These are phyloP conservation scores for Silurus asotus DNA, from an alignment of 2,113 vertebrate genomes.

Conservation along the genomic window DNA sequence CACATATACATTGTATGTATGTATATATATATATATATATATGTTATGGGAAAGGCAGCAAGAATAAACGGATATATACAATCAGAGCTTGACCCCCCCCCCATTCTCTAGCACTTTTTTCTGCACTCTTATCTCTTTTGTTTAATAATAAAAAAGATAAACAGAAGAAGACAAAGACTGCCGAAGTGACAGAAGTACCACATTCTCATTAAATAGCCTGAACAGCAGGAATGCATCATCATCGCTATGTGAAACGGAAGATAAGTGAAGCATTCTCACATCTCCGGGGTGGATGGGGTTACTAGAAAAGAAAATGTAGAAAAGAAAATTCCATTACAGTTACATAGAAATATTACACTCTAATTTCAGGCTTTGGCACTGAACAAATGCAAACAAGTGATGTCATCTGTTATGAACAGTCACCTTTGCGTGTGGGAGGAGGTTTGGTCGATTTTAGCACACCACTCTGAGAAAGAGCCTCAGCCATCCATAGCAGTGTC, in stretches of 20 bases:
- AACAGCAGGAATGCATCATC: not conserved
- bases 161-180: not conserved
- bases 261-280: not conserved
- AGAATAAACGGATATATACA: not conserved
- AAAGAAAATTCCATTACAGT: not conserved
- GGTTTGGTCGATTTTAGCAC: slow-evolving; percentile 64
- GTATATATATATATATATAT: not conserved
- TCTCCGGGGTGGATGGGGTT: slow-evolving; percentile 3
- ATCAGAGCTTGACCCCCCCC: too few relatives aligned
- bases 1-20: not conserved
- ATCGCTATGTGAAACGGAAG: not conserved
- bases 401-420: not conserved
- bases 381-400: not conserved
- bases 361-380: not conserved
- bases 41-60: not conserved
- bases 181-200: not conserved
- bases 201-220: not conserved
- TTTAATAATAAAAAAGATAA: not conserved
- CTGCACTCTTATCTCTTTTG: not conserved
- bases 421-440: slow-evolving; percentile 70
- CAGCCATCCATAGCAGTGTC: slow-evolving; percentile 81
- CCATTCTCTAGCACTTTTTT: not conserved
- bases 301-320: not conserved
- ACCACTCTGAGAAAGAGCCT: slow-evolving; percentile 73
- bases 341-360: not conserved